These are phyloP conservation scores for Hystrix cristata DNA, from an alignment of 2,113 vertebrate genomes.

Conservation along the genomic window DNA sequence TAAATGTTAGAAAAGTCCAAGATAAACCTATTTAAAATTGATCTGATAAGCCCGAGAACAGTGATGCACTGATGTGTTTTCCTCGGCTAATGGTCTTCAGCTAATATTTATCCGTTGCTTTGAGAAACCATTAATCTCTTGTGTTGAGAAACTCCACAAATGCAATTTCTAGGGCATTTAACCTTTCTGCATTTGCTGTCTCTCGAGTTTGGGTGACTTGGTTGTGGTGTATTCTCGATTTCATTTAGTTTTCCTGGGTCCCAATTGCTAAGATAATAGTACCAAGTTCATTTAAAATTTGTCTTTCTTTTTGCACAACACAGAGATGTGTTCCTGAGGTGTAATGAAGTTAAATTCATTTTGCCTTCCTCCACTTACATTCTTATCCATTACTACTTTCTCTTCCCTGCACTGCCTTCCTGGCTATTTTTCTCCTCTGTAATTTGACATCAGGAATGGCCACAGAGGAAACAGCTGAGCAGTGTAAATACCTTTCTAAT, in stretches of 20 bases:
- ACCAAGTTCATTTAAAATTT: slow-evolving; percentile 81
- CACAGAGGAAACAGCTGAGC: slow-evolving; percentile 82
- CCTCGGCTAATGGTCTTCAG: slow-evolving; percentile 86
- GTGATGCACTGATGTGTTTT: slow-evolving; percentile 87
- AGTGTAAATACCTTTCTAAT: slow-evolving; percentile 83
- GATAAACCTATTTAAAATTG: slow-evolving; percentile 91
- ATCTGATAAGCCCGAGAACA: slow-evolving; percentile 87
- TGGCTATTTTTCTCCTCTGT: slow-evolving; percentile 82
- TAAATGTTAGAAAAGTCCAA: slow-evolving; percentile 87
- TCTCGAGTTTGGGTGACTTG: slow-evolving; percentile 81
- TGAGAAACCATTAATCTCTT: slow-evolving; percentile 88
- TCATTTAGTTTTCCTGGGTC: slow-evolving; percentile 78
- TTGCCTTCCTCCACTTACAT: slow-evolving; percentile 72
- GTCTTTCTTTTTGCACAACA: slow-evolving; percentile 65
- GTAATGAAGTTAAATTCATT: slow-evolving; percentile 84
- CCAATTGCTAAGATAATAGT: slow-evolving; percentile 78
- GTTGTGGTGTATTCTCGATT: slow-evolving; percentile 78
- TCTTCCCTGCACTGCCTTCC: slow-evolving; percentile 69
- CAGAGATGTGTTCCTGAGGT: slow-evolving; percentile 63
- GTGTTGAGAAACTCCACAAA: slow-evolving; percentile 86
- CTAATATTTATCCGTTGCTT: slow-evolving; percentile 90
- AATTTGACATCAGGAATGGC: slow-evolving; percentile 86
- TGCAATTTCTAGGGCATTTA: slow-evolving; percentile 87
- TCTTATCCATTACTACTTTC: slow-evolving; percentile 73
- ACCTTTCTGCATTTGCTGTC: slow-evolving; percentile 84